Percentiles rank a stretch among this genome's conserved stretches.
phyloP scores from a whole-genome alignment of 2,797 vertebrate genomes.

The Myiotriccus ornatus region DNA sequence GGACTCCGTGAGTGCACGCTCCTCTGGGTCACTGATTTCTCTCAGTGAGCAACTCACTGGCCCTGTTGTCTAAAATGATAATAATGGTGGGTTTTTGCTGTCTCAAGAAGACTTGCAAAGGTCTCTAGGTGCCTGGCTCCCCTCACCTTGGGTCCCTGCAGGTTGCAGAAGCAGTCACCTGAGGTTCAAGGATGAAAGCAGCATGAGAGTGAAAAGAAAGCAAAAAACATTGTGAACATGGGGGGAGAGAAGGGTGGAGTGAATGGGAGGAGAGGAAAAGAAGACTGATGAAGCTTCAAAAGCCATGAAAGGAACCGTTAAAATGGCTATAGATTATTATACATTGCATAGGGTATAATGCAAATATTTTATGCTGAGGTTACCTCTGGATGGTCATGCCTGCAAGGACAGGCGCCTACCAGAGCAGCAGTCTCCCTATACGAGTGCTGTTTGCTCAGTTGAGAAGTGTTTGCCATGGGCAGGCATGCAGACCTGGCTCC shows the following conservation, averaged over 20 bases:
- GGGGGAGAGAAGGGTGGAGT: not conserved
- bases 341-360: not conserved
- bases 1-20: fast-evolving
- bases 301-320: not conserved
- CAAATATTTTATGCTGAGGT: not conserved
- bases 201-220: not conserved
- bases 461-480: not conserved
- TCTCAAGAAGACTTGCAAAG: not conserved
- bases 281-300: not conserved
- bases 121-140: not conserved
- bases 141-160: fast-evolving
- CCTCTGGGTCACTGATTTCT: not conserved
- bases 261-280: not conserved
- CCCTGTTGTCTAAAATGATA: not conserved
- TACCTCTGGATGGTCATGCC: not conserved
- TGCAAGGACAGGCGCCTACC: not conserved
- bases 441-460: not conserved
- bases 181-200: not conserved
- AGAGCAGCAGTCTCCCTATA: not conserved
- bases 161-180: not conserved
- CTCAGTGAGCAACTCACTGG: not conserved
- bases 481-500: not conserved
- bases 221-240: not conserved
- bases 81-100: not conserved
- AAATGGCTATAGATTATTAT: not conserved